Percentiles rank a stretch among this genome's conserved stretches.
Evolutionary conservation across 2,797 vertebrate species (phyloP).

Genomic region (Dermochelys coriacea): DNA sequence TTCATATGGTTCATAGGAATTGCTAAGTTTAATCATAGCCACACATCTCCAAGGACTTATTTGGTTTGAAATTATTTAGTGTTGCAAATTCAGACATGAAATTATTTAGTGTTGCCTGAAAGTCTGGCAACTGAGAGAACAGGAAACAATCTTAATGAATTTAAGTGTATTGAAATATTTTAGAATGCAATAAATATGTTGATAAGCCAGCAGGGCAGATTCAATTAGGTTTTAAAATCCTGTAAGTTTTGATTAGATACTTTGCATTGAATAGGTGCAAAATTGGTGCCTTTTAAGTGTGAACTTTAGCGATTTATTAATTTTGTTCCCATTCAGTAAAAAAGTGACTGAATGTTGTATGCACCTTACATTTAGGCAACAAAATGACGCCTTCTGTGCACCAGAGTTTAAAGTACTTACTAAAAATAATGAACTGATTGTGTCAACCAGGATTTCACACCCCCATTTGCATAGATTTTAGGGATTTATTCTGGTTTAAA

Average conservation of each 20-base stretch:
- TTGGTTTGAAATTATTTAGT: constrained; percentile 53
- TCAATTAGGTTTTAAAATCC: neutral
- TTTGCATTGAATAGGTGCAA: constrained; percentile 37
- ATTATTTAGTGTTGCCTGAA: constrained; percentile 41
- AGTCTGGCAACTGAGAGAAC: constrained; percentile 30
- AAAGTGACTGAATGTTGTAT: constrained; percentile 21
- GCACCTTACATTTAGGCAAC: neutral
- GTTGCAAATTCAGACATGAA: constrained; percentile 24
- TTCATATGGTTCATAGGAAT: neutral
- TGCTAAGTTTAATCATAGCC: constrained; percentile 58
- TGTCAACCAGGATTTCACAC: neutral
- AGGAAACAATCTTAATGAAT: constrained; percentile 22
- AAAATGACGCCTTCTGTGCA: neutral
- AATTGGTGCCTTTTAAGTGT: constrained; percentile 35
- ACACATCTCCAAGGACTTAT: constrained; percentile 15
- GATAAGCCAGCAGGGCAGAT: neutral
- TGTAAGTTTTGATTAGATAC: neutral
- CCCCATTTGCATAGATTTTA: constrained; percentile 29
- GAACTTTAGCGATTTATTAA: constrained; percentile 67
- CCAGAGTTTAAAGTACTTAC: neutral
- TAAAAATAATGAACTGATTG: neutral
- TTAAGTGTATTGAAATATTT: neutral
- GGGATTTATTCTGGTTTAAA: constrained; percentile 44
- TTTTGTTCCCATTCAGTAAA: constrained; percentile 48
- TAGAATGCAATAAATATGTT: constrained; percentile 8